phyloP scores from a whole-genome alignment of 2,113 vertebrate species.

The Pagrus major region DNA sequence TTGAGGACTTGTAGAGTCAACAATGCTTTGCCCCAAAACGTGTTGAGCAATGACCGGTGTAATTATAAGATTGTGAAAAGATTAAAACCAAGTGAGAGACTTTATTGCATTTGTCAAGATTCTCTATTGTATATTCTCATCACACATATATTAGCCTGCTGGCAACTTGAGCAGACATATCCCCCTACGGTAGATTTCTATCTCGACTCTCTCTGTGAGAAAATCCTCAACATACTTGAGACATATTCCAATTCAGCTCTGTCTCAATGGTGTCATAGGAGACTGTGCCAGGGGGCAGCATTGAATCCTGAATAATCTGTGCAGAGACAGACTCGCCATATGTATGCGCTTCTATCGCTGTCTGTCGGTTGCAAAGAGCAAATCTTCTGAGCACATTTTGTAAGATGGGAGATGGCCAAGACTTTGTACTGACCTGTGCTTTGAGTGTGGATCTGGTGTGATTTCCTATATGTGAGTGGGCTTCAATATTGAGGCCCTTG shows the following conservation, averaged over 20 bases:
- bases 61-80: constrained; percentile 43
- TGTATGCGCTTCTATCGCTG: constrained; percentile 57
- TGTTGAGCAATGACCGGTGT: constrained; percentile 20
- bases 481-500: constrained; percentile 6
- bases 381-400: constrained; percentile 51
- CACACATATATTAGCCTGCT: constrained; percentile 42
- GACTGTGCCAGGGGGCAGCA: constrained; percentile 71
- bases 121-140: constrained; percentile 15
- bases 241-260: constrained; percentile 53
- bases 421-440: constrained; percentile 23
- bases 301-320: constrained; percentile 75
- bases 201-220: constrained; percentile 47
- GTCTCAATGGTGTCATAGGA: constrained; percentile 69
- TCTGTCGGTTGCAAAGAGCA: constrained; percentile 57
- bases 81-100: constrained; percentile 40
- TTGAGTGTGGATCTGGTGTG: constrained; percentile 11
- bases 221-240: constrained; percentile 68
- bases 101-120: constrained; percentile 33
- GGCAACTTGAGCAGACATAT: constrained; percentile 47
- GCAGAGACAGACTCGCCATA: constrained; percentile 55
- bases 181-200: constrained; percentile 43
- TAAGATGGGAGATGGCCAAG: constrained; percentile 43
- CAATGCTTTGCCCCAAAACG: constrained; percentile 30
- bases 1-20: constrained; percentile 41
- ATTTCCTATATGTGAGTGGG: constrained; percentile 10